A percentile compares a stretch with the other conserved stretches of the same genome.
These are phyloP conservation scores for Pseudorectes ferrugineus DNA, from an alignment of 2,113 vertebrate genomes.

Conservation along the genomic window DNA sequence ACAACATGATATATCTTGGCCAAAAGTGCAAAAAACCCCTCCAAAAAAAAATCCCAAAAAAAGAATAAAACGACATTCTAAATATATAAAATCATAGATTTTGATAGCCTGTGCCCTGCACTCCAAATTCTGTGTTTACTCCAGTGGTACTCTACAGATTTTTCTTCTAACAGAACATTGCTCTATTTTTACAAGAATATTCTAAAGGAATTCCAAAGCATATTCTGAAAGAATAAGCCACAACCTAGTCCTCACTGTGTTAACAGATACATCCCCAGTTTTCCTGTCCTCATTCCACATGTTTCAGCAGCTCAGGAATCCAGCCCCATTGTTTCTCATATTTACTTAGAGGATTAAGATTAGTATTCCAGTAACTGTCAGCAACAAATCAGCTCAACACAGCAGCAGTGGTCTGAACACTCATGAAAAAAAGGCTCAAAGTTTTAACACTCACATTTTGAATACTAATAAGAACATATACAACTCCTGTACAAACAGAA, in stretches of 20 bases:
- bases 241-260: background rate
- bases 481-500: background rate
- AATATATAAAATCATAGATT: background rate
- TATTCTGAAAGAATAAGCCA: background rate
- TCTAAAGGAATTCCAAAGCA: background rate
- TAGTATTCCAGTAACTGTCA: background rate
- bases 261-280: background rate
- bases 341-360: background rate
- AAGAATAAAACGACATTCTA: background rate
- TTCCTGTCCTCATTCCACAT: background rate
- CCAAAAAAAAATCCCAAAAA: background rate
- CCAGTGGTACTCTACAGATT: background rate
- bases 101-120: background rate
- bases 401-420: background rate
- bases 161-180: background rate
- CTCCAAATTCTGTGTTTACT: background rate
- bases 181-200: background rate
- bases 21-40: background rate
- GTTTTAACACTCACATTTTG: background rate
- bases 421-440: background rate
- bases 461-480: background rate
- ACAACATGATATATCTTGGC: background rate
- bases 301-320: background rate
- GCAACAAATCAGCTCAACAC: background rate
- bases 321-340: background rate